Conservation (phyloP, 2,888 invertebrate genomes). For the Hipparchia sbordonii region DNA sequence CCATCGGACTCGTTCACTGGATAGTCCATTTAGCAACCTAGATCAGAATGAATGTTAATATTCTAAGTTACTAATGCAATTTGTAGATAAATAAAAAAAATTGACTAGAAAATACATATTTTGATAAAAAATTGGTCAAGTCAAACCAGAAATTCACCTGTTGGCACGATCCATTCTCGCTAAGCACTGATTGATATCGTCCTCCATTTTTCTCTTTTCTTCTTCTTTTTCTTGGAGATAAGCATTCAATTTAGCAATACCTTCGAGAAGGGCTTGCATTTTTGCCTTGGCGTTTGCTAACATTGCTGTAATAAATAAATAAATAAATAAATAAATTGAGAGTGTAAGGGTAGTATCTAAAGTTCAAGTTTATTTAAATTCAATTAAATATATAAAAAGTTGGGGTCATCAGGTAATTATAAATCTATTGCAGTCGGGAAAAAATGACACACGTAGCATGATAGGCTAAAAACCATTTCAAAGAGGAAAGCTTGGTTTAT, state of each 20-base stretch:
- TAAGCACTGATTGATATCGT: constrained; percentile 88
- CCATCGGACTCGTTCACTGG: constrained; percentile 89
- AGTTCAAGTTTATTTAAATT: too few relatives aligned
- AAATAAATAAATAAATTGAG: not conserved
- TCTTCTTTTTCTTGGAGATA: constrained; percentile 88
- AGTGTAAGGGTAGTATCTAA: not conserved
- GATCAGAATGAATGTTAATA: constrained; percentile 41
- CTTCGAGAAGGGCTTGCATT: constrained; percentile 89
- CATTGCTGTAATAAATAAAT: constrained; percentile 53
- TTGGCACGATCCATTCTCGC: constrained; percentile 91
- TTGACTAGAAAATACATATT: too few relatives aligned
- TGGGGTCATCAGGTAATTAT: too few relatives aligned
- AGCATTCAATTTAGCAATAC: constrained; percentile 88
- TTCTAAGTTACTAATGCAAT: not conserved
- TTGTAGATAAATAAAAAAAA: too few relatives aligned
- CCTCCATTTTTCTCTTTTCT: constrained; percentile 87
- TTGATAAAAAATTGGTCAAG: not conserved
- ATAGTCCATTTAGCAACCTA: constrained; percentile 84
- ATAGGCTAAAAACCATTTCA: too few relatives aligned
- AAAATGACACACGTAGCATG: too few relatives aligned
- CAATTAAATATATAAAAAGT: too few relatives aligned
- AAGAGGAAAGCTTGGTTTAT: too few relatives aligned
- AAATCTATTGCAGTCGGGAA: too few relatives aligned
- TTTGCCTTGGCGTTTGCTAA: constrained; percentile 89
- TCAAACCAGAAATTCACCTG: constrained; percentile 59